Conservation (phyloP, 2,797 vertebrate species). For the Epinephelus awoara region DNA sequence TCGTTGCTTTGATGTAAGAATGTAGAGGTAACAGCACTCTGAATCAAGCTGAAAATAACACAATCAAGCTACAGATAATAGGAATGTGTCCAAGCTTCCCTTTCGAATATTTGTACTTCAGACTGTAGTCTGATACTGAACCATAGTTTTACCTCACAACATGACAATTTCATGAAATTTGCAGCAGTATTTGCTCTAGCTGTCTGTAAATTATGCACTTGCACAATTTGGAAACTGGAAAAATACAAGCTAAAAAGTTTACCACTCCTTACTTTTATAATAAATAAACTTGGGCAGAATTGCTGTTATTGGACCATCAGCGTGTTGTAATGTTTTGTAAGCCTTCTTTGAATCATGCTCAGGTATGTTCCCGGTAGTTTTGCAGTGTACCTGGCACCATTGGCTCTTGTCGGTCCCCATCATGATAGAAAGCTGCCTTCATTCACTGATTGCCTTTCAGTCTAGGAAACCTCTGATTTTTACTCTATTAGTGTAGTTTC, state of each 20-base stretch:
- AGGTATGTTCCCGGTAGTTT: background rate
- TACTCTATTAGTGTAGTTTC: conserved; percentile 8
- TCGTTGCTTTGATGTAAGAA: background rate
- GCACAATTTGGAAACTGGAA: background rate
- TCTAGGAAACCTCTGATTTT: background rate
- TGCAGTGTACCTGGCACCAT: background rate
- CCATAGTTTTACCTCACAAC: background rate
- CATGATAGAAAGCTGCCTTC: too few species aligned
- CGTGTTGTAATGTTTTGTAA: background rate
- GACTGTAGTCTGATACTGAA: background rate
- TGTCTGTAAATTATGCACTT: background rate
- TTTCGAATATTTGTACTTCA: background rate
- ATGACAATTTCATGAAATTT: background rate
- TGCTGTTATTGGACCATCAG: background rate
- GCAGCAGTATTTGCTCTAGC: background rate
- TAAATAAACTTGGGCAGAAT: background rate
- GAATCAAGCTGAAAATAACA: conserved; percentile 12
- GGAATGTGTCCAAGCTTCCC: too few species aligned
- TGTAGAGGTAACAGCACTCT: background rate
- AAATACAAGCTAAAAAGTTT: background rate
- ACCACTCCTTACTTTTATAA: background rate
- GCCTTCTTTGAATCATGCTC: background rate
- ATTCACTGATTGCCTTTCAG: background rate
- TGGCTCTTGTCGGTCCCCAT: background rate
- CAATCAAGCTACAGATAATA: background rate